Evolutionary conservation across 1,140 invertebrate species (phyloP), one percentile per base, ranked within the genome.

Genomic region (Pseudobourletiella spinata): DNA sequence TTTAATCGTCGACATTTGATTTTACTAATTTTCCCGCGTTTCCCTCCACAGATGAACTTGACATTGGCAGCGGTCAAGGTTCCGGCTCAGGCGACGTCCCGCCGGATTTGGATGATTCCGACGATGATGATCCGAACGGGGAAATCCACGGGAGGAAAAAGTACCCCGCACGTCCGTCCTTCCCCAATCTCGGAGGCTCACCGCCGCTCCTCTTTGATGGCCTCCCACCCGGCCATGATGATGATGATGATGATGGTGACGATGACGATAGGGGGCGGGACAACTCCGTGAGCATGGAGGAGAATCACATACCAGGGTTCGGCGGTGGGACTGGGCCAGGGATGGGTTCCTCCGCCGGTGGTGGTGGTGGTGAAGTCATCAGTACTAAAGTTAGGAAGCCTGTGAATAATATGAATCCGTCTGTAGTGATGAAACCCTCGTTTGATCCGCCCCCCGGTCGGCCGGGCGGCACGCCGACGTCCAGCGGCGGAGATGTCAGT

Each of bases 321-420:
- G 73, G 2, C 74, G 77, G 6, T 77, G 80, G n/a, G 79, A 80
- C 56, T 76, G 79, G 6, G 76, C 76, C 42, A 48, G 73, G 16
- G 46, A 54, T 39, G 8, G 8, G 29, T 16, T 57, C 30, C 39
- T 52, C 39, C 1, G 57, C 48, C 24, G 56, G 46, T 25, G 54
- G 56, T 59, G 42, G 51, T 26, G 43, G 51, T 43, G 59, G 61
- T 25, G 57, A 55, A 43, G 48, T 51, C 28, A 57, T 57, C 26
- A 56, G 55, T 20, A 44, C 35, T 30, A 57, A 59, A 22, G 25
- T 35, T 65, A 26, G 20, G 22, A 48, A 48, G 16, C 58, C 61
- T 6, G 54, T 48, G n/a, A 57, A 11, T n/a, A 39, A 39, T n/a
- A 15, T 25, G 18, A 46, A 15, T 46, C 42, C 61, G n/a, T n/a